These are phyloP conservation scores for Macrotus californicus DNA, from an alignment of 2,113 vertebrate genomes.

Conservation along the genomic window DNA sequence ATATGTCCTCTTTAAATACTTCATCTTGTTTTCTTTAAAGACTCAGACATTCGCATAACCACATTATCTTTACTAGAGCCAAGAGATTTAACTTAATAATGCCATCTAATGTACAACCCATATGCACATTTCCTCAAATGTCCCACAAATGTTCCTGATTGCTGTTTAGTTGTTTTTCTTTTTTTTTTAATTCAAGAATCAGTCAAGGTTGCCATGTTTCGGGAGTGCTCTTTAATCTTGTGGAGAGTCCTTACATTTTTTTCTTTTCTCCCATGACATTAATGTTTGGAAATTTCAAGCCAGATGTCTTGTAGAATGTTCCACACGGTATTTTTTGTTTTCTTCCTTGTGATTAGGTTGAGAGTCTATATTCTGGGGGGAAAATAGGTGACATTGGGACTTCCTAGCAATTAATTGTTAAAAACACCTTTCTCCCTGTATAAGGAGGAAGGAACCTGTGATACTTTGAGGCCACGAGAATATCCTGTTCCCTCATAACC, in stretches of 20 bases:
- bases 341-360: background rate
- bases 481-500: background rate
- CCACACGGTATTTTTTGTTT: background rate
- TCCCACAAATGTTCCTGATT: background rate
- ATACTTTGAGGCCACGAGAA: background rate
- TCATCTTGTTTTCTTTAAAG: background rate
- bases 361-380: background rate
- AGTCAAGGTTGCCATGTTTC: background rate
- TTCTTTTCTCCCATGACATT: background rate
- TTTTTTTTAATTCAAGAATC: background rate
- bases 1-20: background rate
- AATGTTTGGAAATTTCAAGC: background rate
- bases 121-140: background rate
- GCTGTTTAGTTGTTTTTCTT: background rate
- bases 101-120: background rate
- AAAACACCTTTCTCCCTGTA: background rate
- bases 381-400: background rate
- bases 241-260: background rate
- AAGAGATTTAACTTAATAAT: background rate
- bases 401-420: background rate
- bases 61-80: background rate
- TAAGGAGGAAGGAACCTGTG: background rate
- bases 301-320: background rate
- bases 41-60: background rate
- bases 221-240: background rate